Percentiles rank a stretch among this genome's conserved stretches.
Conservation (phyloP, 2,113 vertebrate genomes). For the Narcine bancroftii region DNA sequence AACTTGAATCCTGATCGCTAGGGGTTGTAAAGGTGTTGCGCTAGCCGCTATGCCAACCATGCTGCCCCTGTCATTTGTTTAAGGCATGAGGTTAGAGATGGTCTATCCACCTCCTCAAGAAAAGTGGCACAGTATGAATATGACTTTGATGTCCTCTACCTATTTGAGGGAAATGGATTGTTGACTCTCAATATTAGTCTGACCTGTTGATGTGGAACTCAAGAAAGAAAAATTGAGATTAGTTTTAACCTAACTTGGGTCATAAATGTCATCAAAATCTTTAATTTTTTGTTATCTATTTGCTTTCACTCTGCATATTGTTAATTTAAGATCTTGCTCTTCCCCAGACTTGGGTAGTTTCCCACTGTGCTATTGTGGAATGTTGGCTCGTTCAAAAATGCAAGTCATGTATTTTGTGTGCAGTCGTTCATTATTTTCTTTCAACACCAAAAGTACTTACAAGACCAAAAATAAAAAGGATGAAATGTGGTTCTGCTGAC, state of each 20-base stretch:
- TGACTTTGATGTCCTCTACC: neutral
- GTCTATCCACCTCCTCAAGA: neutral
- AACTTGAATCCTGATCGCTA: too few species aligned
- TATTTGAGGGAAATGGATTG: neutral
- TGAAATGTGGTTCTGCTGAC: neutral
- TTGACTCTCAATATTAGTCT: neutral
- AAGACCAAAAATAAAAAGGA: conserved; percentile 1
- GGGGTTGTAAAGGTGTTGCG: too few species aligned
- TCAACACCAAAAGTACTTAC: neutral
- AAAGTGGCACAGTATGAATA: neutral
- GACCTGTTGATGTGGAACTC: neutral
- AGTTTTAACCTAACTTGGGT: neutral
- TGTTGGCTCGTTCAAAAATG: neutral
- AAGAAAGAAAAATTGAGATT: neutral
- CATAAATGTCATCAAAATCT: neutral
- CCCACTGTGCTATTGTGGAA: neutral
- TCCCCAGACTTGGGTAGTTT: neutral
- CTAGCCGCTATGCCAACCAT: too few species aligned
- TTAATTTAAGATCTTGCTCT: neutral
- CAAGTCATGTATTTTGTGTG: neutral
- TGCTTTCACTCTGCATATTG: neutral
- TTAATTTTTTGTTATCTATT: neutral
- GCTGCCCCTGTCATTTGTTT: too few species aligned
- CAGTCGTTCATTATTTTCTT: neutral
- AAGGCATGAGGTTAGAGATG: neutral